Evolutionary conservation across 2,888 invertebrate genomes (phyloP), one percentile per base, ranked within the genome.

Genomic region (Oxyteleia sp.): DNA sequence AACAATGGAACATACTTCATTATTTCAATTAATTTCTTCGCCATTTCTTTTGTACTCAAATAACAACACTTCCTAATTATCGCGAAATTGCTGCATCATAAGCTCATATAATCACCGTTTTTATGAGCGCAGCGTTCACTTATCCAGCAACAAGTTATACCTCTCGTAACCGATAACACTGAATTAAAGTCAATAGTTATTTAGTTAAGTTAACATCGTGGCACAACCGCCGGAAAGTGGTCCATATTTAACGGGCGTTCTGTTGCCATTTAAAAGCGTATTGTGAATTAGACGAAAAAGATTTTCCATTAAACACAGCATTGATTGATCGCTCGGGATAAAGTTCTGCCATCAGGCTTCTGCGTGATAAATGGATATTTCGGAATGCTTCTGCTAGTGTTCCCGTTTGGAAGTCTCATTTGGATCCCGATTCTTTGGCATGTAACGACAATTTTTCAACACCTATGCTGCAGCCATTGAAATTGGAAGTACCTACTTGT

Each of bases 241-340:
- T 7, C 4, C 41, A 68, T 64, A 79, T 71, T 79, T 35, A 49
- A 51, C 47, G 15, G 69, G 51, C 63, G 29, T 76, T 51, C 11
- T 47, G 49, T 49, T 26, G 43, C n/a, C 43, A 23, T 51, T 66
- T 51, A n/a, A 59, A 74, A 85, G 53, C 78, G 74, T 75, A 85
- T 57, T 72, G 68, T 71, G 80, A 85, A 87, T 87, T 86, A 86
- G 86, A 80, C 79, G 82, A 63, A 59, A 64, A 87, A 88, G 84
- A 88, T 86, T 88, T 90, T 89, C 88, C 86, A 87, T 88, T 89
- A 88, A 88, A 88, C 57, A 79, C 79, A 89, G 87, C 88, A 89
- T 89, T 89, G 89, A 89, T 89, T 87, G 89, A 89, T 89, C 84
- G 83, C 74, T 45, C 43, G 41, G 86, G 85, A 86, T 88, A 84